These are phyloP conservation scores for Axis porcinus DNA, from an alignment of 2,113 vertebrate species.

Conservation along the genomic window DNA sequence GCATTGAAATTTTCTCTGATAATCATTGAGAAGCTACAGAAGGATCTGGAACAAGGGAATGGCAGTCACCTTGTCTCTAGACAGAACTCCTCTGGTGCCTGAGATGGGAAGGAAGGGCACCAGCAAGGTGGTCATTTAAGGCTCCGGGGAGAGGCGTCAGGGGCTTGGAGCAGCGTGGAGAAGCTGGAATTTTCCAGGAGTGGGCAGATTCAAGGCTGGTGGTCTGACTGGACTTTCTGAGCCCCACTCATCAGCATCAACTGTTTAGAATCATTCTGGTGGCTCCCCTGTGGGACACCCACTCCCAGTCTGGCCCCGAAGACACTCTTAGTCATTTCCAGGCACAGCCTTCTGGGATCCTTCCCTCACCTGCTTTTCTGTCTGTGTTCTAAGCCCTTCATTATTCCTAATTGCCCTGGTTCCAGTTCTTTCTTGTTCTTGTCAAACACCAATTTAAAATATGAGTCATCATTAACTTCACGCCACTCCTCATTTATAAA, in stretches of 20 bases:
- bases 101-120: not conserved
- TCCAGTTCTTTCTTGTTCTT: conserved; percentile 52
- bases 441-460: conserved; percentile 62
- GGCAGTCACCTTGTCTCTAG: not conserved
- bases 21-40: not conserved
- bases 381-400: not conserved
- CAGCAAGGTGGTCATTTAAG: not conserved
- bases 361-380: not conserved
- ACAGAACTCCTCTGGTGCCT: not conserved
- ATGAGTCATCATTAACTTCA: conserved; percentile 54
- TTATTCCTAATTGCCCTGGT: conserved; percentile 36
- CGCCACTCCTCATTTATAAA: conserved; percentile 32
- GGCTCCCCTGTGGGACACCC: accelerated
- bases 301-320: not conserved
- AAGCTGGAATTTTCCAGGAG: too few species aligned
- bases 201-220: accelerated
- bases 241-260: accelerated
- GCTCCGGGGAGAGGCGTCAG: not conserved
- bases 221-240: not conserved
- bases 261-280: accelerated
- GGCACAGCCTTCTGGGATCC: not conserved
- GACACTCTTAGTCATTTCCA: not conserved
- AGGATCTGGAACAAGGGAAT: not conserved
- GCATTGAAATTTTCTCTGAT: not conserved
- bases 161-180: accelerated